phyloP scores from a whole-genome alignment of 1,140 invertebrate genomes.

The Diabrotica virgifera region DNA sequence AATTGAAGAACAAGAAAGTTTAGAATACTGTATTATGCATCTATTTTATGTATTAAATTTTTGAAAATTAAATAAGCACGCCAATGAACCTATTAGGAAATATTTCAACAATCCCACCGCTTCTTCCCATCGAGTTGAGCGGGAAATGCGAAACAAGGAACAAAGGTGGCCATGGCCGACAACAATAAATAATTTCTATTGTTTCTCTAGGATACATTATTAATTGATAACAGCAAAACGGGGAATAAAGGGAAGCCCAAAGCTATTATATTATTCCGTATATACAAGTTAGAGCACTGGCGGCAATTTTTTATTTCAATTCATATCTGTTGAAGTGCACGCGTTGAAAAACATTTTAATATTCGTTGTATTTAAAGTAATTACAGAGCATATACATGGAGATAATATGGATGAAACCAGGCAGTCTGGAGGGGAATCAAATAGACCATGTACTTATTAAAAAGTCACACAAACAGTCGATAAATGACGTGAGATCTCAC shows the following conservation, averaged over 20 bases:
- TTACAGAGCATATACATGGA: too few species aligned
- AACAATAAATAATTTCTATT: slow-evolving; percentile 9
- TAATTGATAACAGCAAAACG: not conserved
- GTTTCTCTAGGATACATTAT: slow-evolving; percentile 3
- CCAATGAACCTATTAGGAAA: not conserved
- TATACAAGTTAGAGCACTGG: not conserved
- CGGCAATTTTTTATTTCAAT: too few species aligned
- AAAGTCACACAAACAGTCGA: too few species aligned
- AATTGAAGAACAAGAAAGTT: too few species aligned
- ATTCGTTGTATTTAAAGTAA: too few species aligned
- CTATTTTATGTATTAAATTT: not conserved
- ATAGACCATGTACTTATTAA: too few species aligned
- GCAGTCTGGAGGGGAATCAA: too few species aligned
- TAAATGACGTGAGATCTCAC: too few species aligned
- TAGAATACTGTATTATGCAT: too few species aligned
- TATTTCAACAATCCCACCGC: slow-evolving; percentile 12
- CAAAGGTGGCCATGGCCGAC: slow-evolving; percentile 4
- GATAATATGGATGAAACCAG: too few species aligned
- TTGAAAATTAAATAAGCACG: not conserved
- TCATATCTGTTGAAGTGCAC: too few species aligned
- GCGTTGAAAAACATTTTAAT: too few species aligned
- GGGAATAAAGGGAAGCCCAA: not conserved
- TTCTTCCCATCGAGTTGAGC: slow-evolving; percentile 1
- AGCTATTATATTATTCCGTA: slow-evolving; percentile 1
- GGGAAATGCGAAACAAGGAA: slow-evolving; percentile 6